Evolutionary conservation across 2,113 vertebrate genomes (phyloP).

Genomic region (Camelus dromedarius): DNA sequence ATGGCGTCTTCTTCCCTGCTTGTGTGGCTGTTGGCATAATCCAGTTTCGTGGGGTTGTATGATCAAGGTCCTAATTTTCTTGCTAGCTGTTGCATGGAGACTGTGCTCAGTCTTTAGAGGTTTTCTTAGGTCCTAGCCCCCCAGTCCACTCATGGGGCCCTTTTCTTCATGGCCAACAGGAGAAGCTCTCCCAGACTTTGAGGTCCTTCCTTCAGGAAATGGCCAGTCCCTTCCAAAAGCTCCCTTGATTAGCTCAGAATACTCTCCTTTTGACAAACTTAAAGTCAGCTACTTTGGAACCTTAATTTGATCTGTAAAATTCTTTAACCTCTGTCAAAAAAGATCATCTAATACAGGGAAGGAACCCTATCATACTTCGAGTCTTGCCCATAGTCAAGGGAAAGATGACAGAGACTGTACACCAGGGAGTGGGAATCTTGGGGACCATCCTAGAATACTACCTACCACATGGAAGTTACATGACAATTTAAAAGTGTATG

Average conservation of each 20-base stretch:
- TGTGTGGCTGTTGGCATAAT: not conserved
- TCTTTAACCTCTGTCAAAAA: not conserved
- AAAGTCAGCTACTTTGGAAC: not conserved
- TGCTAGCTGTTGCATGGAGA: not conserved
- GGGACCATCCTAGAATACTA: not conserved
- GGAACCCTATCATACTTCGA: not conserved
- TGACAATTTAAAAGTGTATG: not conserved
- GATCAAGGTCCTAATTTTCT: not conserved
- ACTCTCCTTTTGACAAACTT: not conserved
- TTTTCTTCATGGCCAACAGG: not conserved
- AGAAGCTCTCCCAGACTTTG: not conserved
- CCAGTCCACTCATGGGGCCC: accelerated
- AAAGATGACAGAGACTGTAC: not conserved
- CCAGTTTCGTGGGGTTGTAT: not conserved
- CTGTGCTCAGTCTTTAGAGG: not conserved
- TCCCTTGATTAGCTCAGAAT: not conserved
- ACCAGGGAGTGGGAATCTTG: no score
- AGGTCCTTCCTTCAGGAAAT: not conserved
- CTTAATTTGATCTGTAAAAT: not conserved
- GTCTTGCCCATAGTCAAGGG: not conserved
- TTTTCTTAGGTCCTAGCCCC: not conserved
- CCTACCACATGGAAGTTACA: no score
- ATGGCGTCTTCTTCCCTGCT: not conserved
- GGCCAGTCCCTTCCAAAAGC: not conserved
- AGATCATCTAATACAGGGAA: not conserved